Evolutionary conservation across 1,140 invertebrate species (phyloP).

Genomic region (Lordiphosa mommai): DNA sequence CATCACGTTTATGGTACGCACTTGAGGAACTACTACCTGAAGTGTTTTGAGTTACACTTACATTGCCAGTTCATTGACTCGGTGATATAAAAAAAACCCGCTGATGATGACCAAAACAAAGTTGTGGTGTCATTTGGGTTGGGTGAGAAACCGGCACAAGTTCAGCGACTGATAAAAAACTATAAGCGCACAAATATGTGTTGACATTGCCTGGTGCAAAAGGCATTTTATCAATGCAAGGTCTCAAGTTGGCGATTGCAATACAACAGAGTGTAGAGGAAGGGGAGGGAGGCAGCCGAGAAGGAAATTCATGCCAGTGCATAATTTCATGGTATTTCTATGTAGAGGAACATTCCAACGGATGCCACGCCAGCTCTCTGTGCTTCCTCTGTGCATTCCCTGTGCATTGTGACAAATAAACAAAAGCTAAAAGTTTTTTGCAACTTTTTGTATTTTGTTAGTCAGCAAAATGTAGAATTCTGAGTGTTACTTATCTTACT

Average conservation of each 20-base stretch:
- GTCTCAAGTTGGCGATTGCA: constrained; percentile 9
- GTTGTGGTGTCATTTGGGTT: constrained; percentile 37
- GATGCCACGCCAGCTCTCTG: not conserved
- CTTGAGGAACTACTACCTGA: not conserved
- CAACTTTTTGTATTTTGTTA: too few relatives aligned
- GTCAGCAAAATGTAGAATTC: too few relatives aligned
- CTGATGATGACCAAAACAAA: constrained; percentile 55
- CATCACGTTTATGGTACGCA: too few relatives aligned
- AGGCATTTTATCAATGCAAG: constrained; percentile 6
- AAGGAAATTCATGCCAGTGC: not conserved
- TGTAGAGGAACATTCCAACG: constrained; percentile 1
- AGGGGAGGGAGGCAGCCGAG: too few relatives aligned
- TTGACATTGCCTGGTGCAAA: not conserved
- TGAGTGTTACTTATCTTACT: too few relatives aligned
- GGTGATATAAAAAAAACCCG: constrained; percentile 20
- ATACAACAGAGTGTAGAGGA: not conserved
- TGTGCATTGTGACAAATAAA: too few relatives aligned
- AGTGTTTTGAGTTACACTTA: constrained; percentile 28
- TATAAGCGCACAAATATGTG: constrained; percentile 25
- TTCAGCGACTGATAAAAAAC: constrained; percentile 30
- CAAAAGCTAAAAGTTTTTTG: too few relatives aligned
- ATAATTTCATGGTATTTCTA: constrained; percentile 3
- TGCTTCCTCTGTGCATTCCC: too few relatives aligned
- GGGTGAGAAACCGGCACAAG: constrained; percentile 25
- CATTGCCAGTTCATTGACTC: constrained; percentile 42